These are phyloP conservation scores for Ophion obscuratus DNA, from an alignment of 2,888 invertebrate genomes.

Conservation along the genomic window DNA sequence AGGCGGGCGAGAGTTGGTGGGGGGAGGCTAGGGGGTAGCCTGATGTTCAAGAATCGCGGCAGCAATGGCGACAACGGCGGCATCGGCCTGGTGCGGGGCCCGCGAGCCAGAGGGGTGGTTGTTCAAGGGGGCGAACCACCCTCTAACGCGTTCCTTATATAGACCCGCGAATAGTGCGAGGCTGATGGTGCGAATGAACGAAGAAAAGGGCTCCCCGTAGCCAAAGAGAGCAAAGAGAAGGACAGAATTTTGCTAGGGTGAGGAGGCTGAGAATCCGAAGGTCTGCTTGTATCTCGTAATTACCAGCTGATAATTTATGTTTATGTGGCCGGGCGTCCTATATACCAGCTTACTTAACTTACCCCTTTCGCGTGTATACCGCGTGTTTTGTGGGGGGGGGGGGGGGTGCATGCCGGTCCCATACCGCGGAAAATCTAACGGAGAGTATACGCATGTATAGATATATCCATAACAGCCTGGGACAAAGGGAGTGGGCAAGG, in stretches of 20 bases:
- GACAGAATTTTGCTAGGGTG: slow-evolving; percentile 29
- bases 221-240: slow-evolving; percentile 65
- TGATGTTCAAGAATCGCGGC: slow-evolving; percentile 64
- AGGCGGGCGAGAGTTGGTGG: background rate
- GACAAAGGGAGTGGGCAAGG: slow-evolving; percentile 31
- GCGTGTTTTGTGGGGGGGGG: slow-evolving; percentile 50
- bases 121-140: slow-evolving; percentile 41
- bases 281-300: slow-evolving; percentile 82
- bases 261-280: slow-evolving; percentile 61
- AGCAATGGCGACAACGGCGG: slow-evolving; percentile 68
- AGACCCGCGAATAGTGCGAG: slow-evolving; percentile 43
- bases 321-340: slow-evolving; percentile 78
- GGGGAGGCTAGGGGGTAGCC: slow-evolving; percentile 23
- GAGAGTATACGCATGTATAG: background rate
- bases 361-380: slow-evolving; percentile 79
- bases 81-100: slow-evolving; percentile 28
- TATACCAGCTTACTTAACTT: slow-evolving; percentile 73
- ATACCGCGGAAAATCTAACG: slow-evolving; percentile 39
- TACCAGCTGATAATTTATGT: slow-evolving; percentile 84
- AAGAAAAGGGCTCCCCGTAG: slow-evolving; percentile 67
- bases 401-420: slow-evolving; percentile 65
- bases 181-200: slow-evolving; percentile 64
- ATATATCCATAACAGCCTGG: background rate
- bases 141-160: slow-evolving; percentile 65
- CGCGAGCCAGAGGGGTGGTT: slow-evolving; percentile 52